Percentiles rank a stretch among this genome's conserved stretches.
Evolutionary conservation across 2,888 invertebrate species (phyloP).

Genomic region (Drosophila trichaetosa): DNA sequence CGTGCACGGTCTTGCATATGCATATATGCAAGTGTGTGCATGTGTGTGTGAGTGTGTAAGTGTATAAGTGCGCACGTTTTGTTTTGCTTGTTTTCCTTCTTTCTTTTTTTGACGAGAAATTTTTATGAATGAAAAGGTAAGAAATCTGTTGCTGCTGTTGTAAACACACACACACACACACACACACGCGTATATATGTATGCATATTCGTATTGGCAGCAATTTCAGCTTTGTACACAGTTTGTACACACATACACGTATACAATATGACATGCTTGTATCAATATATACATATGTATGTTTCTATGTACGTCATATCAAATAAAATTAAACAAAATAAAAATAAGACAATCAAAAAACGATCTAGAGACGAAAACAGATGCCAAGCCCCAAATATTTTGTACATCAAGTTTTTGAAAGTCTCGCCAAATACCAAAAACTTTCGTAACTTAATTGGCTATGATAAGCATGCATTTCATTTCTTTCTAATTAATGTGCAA

Average conservation of each 20-base stretch:
- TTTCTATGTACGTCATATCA: neutral
- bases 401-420: neutral
- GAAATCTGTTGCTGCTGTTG: slow-evolving; percentile 56
- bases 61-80: slow-evolving; percentile 16
- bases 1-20: slow-evolving; percentile 1
- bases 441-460: neutral
- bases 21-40: slow-evolving; percentile 1
- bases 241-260: slow-evolving; percentile 3
- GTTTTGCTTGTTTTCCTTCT: slow-evolving; percentile 34
- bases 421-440: neutral
- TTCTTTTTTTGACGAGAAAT: slow-evolving; percentile 40
- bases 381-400: neutral
- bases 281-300: slow-evolving; percentile 13
- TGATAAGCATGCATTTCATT: neutral
- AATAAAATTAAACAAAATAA: neutral
- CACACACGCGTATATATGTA: slow-evolving; percentile 6
- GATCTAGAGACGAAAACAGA: neutral
- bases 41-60: neutral
- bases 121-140: slow-evolving; percentile 74
- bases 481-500: neutral
- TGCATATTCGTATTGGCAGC: slow-evolving; percentile 31
- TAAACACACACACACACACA: neutral
- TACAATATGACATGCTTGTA: slow-evolving; percentile 26
- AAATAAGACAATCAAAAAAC: neutral
- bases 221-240: slow-evolving; percentile 7